Evolutionary conservation across 2,888 invertebrate species (phyloP).

Genomic region (Uloborus plumipes): DNA sequence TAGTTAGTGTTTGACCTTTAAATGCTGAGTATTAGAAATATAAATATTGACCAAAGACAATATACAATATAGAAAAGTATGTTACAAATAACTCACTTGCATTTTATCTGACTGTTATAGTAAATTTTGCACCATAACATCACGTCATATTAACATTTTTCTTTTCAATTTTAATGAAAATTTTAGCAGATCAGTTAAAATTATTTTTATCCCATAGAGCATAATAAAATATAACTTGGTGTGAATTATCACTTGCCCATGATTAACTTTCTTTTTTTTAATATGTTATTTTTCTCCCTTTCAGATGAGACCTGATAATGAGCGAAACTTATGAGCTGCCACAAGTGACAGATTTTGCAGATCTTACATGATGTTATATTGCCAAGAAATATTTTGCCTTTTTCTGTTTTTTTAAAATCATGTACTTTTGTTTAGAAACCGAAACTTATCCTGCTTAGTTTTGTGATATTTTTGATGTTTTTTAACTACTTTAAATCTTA

Average conservation of each 20-base stretch:
- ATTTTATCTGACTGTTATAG: too few relatives aligned
- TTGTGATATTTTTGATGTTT: constrained; percentile 56
- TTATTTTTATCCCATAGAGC: too few relatives aligned
- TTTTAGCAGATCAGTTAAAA: too few relatives aligned
- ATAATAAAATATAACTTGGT: too few relatives aligned
- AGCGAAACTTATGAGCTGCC: constrained; percentile 54
- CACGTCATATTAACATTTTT: neutral
- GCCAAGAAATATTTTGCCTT: constrained; percentile 60
- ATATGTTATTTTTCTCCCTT: constrained; percentile 3
- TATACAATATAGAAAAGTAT: too few relatives aligned
- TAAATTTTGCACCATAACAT: too few relatives aligned
- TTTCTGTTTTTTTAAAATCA: constrained; percentile 19
- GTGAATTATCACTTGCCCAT: too few relatives aligned
- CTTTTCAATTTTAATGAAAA: neutral
- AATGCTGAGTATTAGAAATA: too few relatives aligned
- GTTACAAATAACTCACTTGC: too few relatives aligned
- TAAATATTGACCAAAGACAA: too few relatives aligned
- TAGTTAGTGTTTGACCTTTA: too few relatives aligned
- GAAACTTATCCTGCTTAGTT: constrained; percentile 46
- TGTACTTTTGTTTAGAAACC: constrained; percentile 9
- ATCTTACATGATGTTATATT: constrained; percentile 58
- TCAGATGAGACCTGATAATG: constrained; percentile 36
- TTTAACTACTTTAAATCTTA: constrained; percentile 34
- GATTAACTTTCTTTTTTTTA: neutral
- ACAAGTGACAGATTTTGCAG: constrained; percentile 47